phyloP scores from a whole-genome alignment of 1,140 invertebrate species.

The Zaprionus taronus region DNA sequence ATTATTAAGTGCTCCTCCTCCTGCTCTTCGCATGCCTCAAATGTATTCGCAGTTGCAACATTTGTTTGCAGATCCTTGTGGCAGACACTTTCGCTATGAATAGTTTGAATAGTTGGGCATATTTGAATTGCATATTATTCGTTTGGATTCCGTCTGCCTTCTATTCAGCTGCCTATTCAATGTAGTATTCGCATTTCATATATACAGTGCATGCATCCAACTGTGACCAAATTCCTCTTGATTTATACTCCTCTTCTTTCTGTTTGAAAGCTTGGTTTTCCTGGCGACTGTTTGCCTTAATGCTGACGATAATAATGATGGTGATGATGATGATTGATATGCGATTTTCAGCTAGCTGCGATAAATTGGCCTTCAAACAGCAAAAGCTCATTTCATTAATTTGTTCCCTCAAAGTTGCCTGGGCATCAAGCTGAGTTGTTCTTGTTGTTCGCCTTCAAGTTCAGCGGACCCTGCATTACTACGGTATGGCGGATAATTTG shows the following conservation, averaged over 20 bases:
- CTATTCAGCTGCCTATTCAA: slow-evolving; percentile 1
- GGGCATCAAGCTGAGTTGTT: background rate
- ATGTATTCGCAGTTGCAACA: slow-evolving; percentile 10
- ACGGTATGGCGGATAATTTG: background rate
- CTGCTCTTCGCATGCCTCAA: background rate
- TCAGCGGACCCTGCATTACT: background rate
- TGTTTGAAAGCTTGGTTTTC: background rate
- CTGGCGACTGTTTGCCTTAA: background rate
- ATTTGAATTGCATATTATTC: slow-evolving; percentile 9
- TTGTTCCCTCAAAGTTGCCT: slow-evolving; percentile 6
- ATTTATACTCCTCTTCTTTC: background rate
- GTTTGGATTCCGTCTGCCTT: background rate
- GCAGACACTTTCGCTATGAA: slow-evolving; percentile 1
- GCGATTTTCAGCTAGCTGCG: background rate
- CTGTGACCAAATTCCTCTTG: background rate
- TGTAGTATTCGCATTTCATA: background rate
- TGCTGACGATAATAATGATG: background rate
- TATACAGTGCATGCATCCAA: background rate
- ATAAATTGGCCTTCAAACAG: slow-evolving; percentile 53
- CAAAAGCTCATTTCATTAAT: slow-evolving; percentile 48
- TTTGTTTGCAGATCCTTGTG: background rate
- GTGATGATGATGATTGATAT: slow-evolving; percentile 5
- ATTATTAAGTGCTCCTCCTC: slow-evolving; percentile 7
- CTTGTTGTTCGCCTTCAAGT: background rate
- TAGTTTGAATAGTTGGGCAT: slow-evolving; percentile 5